These are phyloP conservation scores for Anguilla anguilla DNA, from an alignment of 2,797 vertebrate species.

Conservation along the genomic window DNA sequence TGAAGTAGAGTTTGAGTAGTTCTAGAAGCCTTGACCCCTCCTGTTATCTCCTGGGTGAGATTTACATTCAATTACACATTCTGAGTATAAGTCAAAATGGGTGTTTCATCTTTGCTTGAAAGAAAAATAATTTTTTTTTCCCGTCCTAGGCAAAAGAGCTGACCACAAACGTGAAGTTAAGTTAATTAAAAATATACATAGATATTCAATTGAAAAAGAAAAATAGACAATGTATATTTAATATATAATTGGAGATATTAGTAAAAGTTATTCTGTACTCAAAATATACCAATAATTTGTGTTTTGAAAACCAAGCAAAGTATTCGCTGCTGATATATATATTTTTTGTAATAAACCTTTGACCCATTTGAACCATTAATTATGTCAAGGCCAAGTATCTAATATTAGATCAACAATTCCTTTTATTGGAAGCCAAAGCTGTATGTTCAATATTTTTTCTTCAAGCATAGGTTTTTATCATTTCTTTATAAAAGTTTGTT, in stretches of 20 bases:
- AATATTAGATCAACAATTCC: constrained; percentile 74
- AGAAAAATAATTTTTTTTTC: background rate
- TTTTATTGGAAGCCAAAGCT: constrained; percentile 94
- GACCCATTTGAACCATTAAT: background rate
- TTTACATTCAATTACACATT: background rate
- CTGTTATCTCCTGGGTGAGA: background rate
- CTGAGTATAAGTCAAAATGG: background rate
- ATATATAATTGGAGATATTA: constrained; percentile 31
- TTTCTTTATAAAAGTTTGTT: constrained; percentile 62
- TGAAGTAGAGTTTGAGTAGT: constrained; percentile 65
- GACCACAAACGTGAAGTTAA: background rate
- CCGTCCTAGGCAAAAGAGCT: background rate
- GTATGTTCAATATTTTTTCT: constrained; percentile 79
- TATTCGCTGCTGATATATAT: background rate
- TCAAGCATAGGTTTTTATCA: constrained; percentile 82
- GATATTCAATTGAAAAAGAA: background rate
- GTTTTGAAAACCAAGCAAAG: background rate
- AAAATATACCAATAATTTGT: background rate
- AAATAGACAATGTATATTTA: constrained; percentile 20
- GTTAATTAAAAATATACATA: constrained; percentile 1
- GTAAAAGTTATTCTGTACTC: constrained; percentile 22
- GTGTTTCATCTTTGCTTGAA: background rate
- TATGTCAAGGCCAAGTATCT: background rate
- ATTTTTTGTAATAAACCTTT: background rate
- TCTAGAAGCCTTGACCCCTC: constrained; percentile 71